phyloP scores from a whole-genome alignment of 1,140 invertebrate species.

The Magallana ariakensis region DNA sequence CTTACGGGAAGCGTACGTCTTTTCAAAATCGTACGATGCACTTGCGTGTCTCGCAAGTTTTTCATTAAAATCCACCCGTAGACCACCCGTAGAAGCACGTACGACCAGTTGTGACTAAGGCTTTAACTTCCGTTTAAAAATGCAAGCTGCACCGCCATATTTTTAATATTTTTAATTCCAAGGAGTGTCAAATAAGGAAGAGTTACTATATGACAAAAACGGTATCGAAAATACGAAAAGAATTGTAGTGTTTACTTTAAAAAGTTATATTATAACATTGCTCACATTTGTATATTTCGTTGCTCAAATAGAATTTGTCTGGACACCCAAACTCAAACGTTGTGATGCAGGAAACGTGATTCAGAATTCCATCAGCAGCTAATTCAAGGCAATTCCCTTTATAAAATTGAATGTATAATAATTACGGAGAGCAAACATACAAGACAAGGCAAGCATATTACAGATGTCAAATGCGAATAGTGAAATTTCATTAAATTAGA shows the following conservation, averaged over 20 bases:
- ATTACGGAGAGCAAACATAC: not conserved
- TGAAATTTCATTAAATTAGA: not conserved
- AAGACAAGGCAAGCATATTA: not conserved
- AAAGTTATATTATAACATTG: not conserved
- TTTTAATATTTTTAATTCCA: no score
- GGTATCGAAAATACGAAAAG: no score
- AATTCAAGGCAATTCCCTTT: not conserved
- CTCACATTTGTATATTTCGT: slow-evolving; percentile 13
- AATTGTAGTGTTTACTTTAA: not conserved
- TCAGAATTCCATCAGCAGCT: not conserved
- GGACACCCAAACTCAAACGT: not conserved
- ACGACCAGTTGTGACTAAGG: no score
- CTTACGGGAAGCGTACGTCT: no score
- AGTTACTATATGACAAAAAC: no score
- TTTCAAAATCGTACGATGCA: no score
- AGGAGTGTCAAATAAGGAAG: no score
- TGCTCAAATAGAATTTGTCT: not conserved
- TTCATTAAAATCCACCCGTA: no score
- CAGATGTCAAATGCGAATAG: not conserved
- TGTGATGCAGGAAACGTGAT: not conserved
- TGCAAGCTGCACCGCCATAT: no score
- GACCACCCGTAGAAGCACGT: no score
- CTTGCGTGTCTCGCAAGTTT: no score
- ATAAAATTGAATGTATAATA: not conserved
- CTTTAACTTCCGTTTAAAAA: no score